Evolutionary conservation across 1,140 invertebrate species (phyloP).

Genomic region (Drosophila miranda): DNA sequence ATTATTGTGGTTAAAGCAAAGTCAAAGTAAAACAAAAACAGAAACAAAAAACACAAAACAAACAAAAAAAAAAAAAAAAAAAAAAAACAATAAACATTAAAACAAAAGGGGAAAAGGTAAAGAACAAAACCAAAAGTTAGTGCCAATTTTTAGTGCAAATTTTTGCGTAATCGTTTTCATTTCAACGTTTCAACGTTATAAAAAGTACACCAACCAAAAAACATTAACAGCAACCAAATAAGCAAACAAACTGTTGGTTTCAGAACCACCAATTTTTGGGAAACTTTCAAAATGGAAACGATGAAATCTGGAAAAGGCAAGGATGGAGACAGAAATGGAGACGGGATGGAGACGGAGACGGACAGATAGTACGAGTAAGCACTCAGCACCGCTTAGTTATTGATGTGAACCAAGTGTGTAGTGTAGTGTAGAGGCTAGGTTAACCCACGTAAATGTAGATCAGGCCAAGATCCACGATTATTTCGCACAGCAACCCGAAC

Average conservation of each 20-base stretch:
- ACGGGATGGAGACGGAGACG: not conserved
- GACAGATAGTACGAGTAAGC: constrained; percentile 26
- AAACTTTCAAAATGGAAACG: constrained; percentile 52
- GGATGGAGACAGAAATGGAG: not conserved
- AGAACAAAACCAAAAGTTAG: constrained; percentile 62
- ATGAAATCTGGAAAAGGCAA: constrained; percentile 18
- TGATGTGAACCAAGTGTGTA: constrained; percentile 45
- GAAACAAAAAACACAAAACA: not conserved
- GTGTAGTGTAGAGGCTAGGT: constrained; percentile 45
- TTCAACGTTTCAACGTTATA: constrained; percentile 56
- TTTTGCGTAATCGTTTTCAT: constrained; percentile 65
- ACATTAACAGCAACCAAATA: constrained; percentile 17
- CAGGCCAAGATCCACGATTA: constrained; percentile 28
- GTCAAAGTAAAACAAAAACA: constrained; percentile 38
- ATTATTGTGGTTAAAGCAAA: constrained; percentile 56
- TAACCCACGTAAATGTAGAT: constrained; percentile 37
- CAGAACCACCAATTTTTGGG: constrained; percentile 79
- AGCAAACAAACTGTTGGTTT: constrained; percentile 65
- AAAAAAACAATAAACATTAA: constrained; percentile 1
- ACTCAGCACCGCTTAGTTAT: constrained; percentile 47
- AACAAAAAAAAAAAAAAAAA: not conserved
- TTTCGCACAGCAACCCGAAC: constrained; percentile 25
- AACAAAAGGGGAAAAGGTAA: constrained; percentile 3
- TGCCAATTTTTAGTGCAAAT: constrained; percentile 80
- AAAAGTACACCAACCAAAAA: constrained; percentile 37